Conservation (phyloP, 1,140 invertebrate genomes). For the Formica exsecta region DNA sequence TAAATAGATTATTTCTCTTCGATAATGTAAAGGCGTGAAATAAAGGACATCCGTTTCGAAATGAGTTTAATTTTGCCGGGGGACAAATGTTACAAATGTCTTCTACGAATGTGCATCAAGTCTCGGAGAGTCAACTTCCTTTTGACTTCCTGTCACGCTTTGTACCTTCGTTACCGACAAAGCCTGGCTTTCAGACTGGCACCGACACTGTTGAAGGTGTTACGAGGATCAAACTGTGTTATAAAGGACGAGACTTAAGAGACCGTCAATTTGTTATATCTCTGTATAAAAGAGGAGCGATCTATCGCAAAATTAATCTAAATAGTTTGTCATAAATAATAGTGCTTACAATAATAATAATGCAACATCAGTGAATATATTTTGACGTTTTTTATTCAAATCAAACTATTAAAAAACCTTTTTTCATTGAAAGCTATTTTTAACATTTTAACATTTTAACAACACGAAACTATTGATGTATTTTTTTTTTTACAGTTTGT, state of each 20-base stretch:
- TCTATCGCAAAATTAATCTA: neutral
- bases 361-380: no score
- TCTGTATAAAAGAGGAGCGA: conserved; percentile 19
- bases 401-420: neutral
- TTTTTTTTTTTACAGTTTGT: neutral
- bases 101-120: conserved; percentile 54
- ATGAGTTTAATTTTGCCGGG: conserved; percentile 37
- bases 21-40: conserved; percentile 24
- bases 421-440: neutral
- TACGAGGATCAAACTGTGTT: conserved; percentile 53
- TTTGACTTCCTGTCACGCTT: conserved; percentile 63
- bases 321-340: conserved; percentile 17
- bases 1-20: neutral
- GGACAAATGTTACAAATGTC: conserved; percentile 54
- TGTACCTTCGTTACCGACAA: conserved; percentile 62
- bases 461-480: neutral
- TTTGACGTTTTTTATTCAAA: neutral
- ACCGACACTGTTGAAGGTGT: conserved; percentile 49
- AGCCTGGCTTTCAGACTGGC: conserved; percentile 43
- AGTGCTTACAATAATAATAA: neutral
- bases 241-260: conserved; percentile 54
- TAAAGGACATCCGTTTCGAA: conserved; percentile 57
- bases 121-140: conserved; percentile 62
- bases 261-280: conserved; percentile 44
- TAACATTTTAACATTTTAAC: neutral